These are phyloP conservation scores for Luperina nickerlii DNA, from an alignment of 2,888 invertebrate genomes.

Conservation along the genomic window DNA sequence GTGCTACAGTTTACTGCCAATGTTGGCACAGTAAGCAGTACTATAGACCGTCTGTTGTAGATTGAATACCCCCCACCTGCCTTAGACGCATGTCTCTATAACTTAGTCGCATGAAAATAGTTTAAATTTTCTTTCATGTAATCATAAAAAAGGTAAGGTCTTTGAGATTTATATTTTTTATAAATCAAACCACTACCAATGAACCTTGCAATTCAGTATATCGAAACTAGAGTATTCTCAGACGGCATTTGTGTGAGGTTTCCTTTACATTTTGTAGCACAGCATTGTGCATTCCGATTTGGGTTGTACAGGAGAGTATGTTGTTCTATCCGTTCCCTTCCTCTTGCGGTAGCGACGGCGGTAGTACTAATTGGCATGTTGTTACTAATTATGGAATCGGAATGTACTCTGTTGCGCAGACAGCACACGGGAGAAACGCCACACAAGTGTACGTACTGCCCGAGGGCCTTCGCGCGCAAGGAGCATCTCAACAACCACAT, in stretches of 20 bases:
- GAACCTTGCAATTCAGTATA: conserved; percentile 42
- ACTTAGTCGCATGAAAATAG: conserved; percentile 69
- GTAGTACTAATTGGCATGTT: conserved; percentile 54
- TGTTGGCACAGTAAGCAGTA: conserved; percentile 65
- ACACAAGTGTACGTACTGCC: conserved; percentile 92
- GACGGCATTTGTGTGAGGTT: conserved; percentile 87
- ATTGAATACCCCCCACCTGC: conserved; percentile 65
- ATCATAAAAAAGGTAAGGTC: conserved; percentile 63
- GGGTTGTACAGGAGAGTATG: conserved; percentile 65
- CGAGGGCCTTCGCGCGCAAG: conserved; percentile 92
- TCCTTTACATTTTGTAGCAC: conserved; percentile 81
- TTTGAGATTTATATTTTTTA: conserved; percentile 33
- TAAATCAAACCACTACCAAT: conserved; percentile 22
- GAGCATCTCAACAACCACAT: conserved; percentile 97
- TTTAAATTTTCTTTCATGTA: conserved; percentile 59
- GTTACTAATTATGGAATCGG: conserved; percentile 79
- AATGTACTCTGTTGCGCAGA: conserved; percentile 89
- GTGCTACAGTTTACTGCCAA: conserved; percentile 80
- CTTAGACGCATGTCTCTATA: conserved; percentile 72
- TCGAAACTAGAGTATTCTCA: conserved; percentile 54
- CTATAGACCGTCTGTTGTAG: conserved; percentile 69
- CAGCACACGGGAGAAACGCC: conserved; percentile 96
- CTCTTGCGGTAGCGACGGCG: conserved; percentile 48
- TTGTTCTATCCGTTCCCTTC: conserved; percentile 52
- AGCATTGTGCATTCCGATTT: conserved; percentile 90